Conservation (phyloP, 2,888 invertebrate species). For the Sussaba pulchella region DNA sequence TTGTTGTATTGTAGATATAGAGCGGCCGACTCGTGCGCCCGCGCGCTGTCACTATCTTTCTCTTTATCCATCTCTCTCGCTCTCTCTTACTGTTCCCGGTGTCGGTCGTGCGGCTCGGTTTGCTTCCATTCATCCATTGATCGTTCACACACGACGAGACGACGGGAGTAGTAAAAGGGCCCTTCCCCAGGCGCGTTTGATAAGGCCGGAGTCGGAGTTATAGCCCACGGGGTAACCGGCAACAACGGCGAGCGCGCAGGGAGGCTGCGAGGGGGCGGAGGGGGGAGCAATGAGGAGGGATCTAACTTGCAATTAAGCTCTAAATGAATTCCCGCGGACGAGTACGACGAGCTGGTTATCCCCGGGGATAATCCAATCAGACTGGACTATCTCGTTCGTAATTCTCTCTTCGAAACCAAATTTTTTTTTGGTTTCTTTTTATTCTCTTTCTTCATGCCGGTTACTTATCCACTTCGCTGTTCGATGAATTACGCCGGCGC, state of each 20-base stretch:
- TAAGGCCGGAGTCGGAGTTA: constrained; percentile 67
- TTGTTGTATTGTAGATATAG: constrained; percentile 16
- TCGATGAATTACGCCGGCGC: constrained; percentile 1
- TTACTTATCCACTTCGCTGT: constrained; percentile 9
- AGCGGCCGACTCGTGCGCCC: constrained; percentile 56
- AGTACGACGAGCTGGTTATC: constrained; percentile 53
- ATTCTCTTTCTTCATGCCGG: neutral
- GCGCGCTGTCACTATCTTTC: constrained; percentile 50
- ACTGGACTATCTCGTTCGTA: constrained; percentile 3
- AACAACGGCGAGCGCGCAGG: no score
- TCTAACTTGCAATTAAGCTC: constrained; percentile 68
- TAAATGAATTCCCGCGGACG: constrained; percentile 65
- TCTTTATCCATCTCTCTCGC: constrained; percentile 53
- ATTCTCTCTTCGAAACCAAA: neutral
- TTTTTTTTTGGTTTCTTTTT: constrained; percentile 1
- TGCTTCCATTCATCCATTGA: constrained; percentile 82
- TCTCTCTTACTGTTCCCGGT: constrained; percentile 48
- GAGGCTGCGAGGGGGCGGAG: constrained; percentile 1
- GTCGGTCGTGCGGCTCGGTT: constrained; percentile 65
- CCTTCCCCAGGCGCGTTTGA: constrained; percentile 64
- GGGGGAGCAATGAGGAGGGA: neutral
- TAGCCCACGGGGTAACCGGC: no score
- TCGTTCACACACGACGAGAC: constrained; percentile 75
- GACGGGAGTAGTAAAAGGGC: constrained; percentile 66
- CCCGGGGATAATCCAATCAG: constrained; percentile 58